These are phyloP conservation scores for Ammodytes dubius DNA, from an alignment of 2,113 vertebrate genomes.

Conservation along the genomic window DNA sequence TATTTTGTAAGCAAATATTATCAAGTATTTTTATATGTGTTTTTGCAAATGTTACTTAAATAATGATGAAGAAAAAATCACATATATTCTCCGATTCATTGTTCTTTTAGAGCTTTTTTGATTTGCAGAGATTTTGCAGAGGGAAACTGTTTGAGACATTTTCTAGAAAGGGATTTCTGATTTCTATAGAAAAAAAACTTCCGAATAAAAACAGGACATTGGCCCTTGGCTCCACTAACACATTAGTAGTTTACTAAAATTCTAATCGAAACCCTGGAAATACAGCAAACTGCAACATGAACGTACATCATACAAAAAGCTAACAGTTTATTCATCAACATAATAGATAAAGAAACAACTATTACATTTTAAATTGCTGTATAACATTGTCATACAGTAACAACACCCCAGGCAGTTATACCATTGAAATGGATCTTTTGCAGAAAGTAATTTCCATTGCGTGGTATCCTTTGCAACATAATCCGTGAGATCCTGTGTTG, in stretches of 20 bases:
- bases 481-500: neutral
- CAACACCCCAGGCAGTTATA: neutral
- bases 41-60: slow-evolving; percentile 51
- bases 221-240: neutral
- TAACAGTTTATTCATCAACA: neutral
- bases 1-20: slow-evolving; percentile 68
- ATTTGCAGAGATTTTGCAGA: neutral
- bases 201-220: neutral
- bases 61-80: slow-evolving; percentile 22
- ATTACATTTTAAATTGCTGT: no score
- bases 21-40: slow-evolving; percentile 72
- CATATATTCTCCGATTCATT: neutral
- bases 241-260: neutral
- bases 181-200: neutral
- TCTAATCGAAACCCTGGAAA: neutral
- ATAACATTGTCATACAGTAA: neutral
- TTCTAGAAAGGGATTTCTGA: neutral
- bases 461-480: neutral
- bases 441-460: neutral
- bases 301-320: neutral
- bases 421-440: no score
- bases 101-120: neutral
- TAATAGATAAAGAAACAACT: neutral
- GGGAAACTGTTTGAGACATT: neutral
- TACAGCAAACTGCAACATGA: neutral